Conservation (phyloP, 1,140 invertebrate species). For the Drosophila prosaltans region DNA sequence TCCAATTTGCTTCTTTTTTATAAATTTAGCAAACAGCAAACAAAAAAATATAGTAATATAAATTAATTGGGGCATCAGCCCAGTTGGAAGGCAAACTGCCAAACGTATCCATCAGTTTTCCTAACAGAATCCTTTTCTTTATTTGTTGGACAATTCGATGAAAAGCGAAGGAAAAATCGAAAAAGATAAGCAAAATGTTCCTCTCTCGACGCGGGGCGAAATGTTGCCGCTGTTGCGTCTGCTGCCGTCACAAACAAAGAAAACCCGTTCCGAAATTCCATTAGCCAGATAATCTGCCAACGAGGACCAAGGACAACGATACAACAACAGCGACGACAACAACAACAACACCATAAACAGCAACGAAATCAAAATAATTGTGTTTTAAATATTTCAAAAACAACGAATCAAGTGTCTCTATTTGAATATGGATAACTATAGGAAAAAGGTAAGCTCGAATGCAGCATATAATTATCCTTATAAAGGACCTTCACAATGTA, state of each 20-base stretch:
- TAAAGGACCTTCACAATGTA: constrained; percentile 1
- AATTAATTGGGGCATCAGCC: background rate
- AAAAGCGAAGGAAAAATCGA: constrained; percentile 11
- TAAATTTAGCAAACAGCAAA: background rate
- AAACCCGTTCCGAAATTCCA: constrained; percentile 55
- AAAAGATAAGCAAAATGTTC: constrained; percentile 47
- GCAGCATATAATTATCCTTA: background rate
- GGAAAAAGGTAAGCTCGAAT: constrained; percentile 70
- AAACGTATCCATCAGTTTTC: too few species aligned
- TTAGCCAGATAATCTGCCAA: constrained; percentile 8
- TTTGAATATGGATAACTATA: constrained; percentile 78
- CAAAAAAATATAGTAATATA: background rate
- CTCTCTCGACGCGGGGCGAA: constrained; percentile 43
- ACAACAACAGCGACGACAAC: constrained; percentile 21
- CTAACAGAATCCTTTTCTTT: background rate
- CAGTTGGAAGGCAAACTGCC: too few species aligned
- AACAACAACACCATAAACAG: constrained; percentile 27
- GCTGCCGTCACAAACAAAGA: constrained; percentile 73
- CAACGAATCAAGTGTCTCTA: constrained; percentile 3
- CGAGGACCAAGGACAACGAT: constrained; percentile 18
- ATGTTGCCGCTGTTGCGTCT: constrained; percentile 68
- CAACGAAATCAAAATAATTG: constrained; percentile 43
- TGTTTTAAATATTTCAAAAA: constrained; percentile 34
- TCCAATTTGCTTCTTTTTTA: background rate
- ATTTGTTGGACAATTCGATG: background rate